Conservation (phyloP, 2,113 vertebrate species). For the Trachemys scripta region DNA sequence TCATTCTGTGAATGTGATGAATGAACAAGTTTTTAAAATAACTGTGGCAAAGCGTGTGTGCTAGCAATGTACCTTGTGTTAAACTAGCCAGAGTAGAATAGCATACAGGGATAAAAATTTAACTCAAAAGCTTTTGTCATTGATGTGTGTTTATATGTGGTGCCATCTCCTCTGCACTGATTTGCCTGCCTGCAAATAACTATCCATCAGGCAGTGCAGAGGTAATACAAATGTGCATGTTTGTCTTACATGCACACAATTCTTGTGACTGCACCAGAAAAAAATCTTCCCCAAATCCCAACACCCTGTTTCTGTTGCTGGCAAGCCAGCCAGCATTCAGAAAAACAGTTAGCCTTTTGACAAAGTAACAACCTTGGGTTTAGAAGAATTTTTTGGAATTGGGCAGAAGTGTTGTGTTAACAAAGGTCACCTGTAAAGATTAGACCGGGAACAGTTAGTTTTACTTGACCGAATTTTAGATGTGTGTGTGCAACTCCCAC, state of each 20-base stretch:
- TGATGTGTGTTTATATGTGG: neutral
- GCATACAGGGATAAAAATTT: neutral
- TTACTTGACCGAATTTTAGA: neutral
- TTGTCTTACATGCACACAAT: neutral
- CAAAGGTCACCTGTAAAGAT: neutral
- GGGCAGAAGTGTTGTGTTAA: neutral
- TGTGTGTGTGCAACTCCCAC: neutral
- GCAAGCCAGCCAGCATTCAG: neutral
- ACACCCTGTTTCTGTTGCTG: neutral
- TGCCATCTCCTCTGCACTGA: conserved; percentile 39
- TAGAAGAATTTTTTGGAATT: conserved; percentile 14
- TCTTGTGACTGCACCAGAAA: conserved; percentile 11
- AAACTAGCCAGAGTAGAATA: conserved; percentile 11
- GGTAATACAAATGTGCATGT: conserved; percentile 21
- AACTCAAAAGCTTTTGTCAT: conserved; percentile 38
- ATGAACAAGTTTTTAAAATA: conserved; percentile 19
- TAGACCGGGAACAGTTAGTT: neutral
- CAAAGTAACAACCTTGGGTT: conserved; percentile 41
- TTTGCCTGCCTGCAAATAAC: conserved; percentile 50
- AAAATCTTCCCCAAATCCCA: neutral
- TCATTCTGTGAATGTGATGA: neutral
- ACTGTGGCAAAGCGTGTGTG: neutral
- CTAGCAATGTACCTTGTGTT: neutral
- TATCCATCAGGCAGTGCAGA: conserved; percentile 5
- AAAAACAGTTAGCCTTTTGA: conserved; percentile 41